Conservation (phyloP, 2,797 vertebrate species). For the Schizothorax lantsangensis region DNA sequence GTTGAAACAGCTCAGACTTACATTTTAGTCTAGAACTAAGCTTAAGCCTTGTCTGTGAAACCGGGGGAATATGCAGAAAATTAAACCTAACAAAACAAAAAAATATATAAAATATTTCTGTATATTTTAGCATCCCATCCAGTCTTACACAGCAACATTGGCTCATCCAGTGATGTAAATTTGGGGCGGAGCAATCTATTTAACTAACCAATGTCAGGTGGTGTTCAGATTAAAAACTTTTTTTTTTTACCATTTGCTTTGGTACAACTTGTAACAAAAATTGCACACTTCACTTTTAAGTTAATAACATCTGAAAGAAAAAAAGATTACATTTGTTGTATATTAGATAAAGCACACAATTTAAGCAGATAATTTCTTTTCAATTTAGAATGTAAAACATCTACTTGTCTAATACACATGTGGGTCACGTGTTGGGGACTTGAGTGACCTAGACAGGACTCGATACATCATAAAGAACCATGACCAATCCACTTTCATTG, state of each 20-base stretch:
- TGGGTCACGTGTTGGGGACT: neutral
- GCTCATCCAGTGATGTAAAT: neutral
- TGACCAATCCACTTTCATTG: slow-evolving; percentile 14
- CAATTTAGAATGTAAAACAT: neutral
- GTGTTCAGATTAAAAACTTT: neutral
- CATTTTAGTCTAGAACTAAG: too few species aligned
- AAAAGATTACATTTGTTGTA: neutral
- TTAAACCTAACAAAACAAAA: neutral
- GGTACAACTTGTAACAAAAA: neutral
- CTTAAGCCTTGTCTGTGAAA: too few species aligned
- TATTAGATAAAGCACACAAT: neutral
- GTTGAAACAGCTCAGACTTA: too few species aligned
- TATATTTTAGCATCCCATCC: neutral
- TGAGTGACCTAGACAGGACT: neutral
- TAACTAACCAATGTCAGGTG: neutral
- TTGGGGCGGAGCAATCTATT: neutral
- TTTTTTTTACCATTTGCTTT: neutral
- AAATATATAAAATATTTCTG: neutral
- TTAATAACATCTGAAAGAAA: neutral
- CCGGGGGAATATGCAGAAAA: neutral
- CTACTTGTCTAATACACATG: neutral
- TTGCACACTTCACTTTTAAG: neutral
- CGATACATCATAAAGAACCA: slow-evolving; percentile 3
- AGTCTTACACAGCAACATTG: neutral
- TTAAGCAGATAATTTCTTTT: neutral